phyloP scores from a whole-genome alignment of 2,888 invertebrate genomes.

The Drosophila eohydei region DNA sequence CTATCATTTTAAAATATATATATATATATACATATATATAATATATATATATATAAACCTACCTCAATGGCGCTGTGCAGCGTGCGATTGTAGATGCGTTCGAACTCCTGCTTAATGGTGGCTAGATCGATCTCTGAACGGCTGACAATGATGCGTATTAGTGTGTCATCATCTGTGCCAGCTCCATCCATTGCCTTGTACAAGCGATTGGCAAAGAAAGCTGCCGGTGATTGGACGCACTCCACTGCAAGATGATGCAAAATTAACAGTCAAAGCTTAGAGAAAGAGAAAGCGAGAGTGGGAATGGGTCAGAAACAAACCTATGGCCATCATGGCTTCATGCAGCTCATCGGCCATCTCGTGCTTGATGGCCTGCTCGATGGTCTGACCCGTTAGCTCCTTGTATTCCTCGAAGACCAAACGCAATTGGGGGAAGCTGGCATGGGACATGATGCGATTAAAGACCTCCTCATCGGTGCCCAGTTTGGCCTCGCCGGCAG shows the following conservation, averaged over 20 bases:
- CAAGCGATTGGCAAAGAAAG: conserved; percentile 89
- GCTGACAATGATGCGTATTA: conserved; percentile 90
- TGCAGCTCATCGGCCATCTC: conserved; percentile 89
- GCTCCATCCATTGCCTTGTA: conserved; percentile 89
- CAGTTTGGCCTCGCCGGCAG: conserved; percentile 90
- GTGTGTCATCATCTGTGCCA: conserved; percentile 90
- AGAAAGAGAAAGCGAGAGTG: not conserved
- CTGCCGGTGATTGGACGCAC: conserved; percentile 88
- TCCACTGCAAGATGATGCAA: conserved; percentile 86
- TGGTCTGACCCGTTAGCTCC: conserved; percentile 89
- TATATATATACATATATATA: not conserved
- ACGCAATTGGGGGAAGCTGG: conserved; percentile 90
- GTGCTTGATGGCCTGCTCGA: conserved; percentile 90
- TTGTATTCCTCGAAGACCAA: conserved; percentile 91
- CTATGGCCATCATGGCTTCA: conserved; percentile 89
- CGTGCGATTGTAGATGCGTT: conserved; percentile 89
- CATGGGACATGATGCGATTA: conserved; percentile 90
- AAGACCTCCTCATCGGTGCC: conserved; percentile 91
- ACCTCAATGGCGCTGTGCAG: conserved; percentile 88
- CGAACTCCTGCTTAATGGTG: conserved; percentile 89
- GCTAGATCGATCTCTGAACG: conserved; percentile 90
- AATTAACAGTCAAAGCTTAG: not conserved
- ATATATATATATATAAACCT: conserved; percentile 54
- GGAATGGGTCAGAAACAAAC: conserved; percentile 82
- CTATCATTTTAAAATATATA: not conserved